Evolutionary conservation across 2,888 invertebrate species (phyloP), one percentile per base, ranked within the genome.

Genomic region (Hermaeophaga mercurialis): DNA sequence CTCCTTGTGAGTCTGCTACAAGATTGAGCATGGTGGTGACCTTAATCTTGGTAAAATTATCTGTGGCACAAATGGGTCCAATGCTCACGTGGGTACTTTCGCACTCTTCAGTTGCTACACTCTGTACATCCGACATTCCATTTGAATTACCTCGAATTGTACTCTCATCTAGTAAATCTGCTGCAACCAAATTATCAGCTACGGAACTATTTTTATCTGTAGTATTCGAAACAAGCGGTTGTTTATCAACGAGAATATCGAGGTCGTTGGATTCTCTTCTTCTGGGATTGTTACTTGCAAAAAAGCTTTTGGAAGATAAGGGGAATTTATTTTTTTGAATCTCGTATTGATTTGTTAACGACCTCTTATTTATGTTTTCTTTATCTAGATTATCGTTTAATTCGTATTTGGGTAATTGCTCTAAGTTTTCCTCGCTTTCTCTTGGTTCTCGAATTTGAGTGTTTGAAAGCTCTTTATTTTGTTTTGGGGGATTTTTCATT

Each of bases 351-450:
- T 22, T 28, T 12, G 43, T 55, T 8, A 62, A 31, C 1, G 65
- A 63, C 14, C 60, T 44, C 50, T 58, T 62, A n/a, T 54, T 48
- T 22, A 66, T 34, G 9, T 55, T 53, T 17, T 64, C 64, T 38
- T 64, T 62, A 34, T 61, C 59, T n/a, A 57, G n/a, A n/a, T 58
- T 48, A 22, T 67, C 67, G 38, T 47, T 56, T 44, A 62, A 49
- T 6, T 62, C 59, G 36, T 61, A 66, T 47, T 59, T 64, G 0
- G 67, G 69, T 63, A 64, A 64, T 26, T 64, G 64, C 22, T 65
- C 64, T 6, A 62, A 34, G 1, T 45, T 12, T 18, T 43, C 39
- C 11, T 48, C 22, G 8, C 17, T 38, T 1, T 43, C 43, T 15
- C 56, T 44, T 9, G 53, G 56, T 19, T 54, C 53, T 31, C 56